Evolutionary conservation across 2,888 invertebrate species (phyloP), one percentile per base, ranked within the genome.

Genomic region (Ophion ventricosus): DNA sequence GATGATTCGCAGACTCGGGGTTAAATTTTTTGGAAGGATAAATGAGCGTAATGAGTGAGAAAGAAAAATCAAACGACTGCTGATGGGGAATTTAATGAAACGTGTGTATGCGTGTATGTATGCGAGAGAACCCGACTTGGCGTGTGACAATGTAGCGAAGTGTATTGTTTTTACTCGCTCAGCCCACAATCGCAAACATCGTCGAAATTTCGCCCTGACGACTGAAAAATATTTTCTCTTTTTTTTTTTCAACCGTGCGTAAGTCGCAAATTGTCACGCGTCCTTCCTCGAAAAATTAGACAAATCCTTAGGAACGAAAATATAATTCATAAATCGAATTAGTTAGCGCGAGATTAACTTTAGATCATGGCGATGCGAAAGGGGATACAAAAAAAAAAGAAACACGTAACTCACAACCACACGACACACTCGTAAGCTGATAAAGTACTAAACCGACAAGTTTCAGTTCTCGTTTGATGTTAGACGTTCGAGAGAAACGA

Each of bases 381-480:
- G 26, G 54, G 43, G 61, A 56, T 26, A 72, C 10, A 63, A 64
- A 40, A 73, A 70, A 70, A 17, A 25, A 56, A 17, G 40, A 29
- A 1, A 63, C 75, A 84, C 67, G 1, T 69, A 57, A 79, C 43
- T 63, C 73, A 74, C 66, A 66, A 64, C 70, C 84, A 17, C 66
- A 54, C 20, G 64, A 84, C 49, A 81, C 80, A 67, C 82, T 69
- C 74, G 77, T 86, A 86, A 83, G 80, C 82, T 86, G 74, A 82
- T 78, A 66, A 80, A 82, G 72, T 79, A 83, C 49, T 74, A 81
- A 83, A 81, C 74, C 82, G 83, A 83, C 64, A 72, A 79, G 61
- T 85, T 90, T 90, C 70, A 81, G 87, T 89, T 87, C 72, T 90
- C 86, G 87, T 90, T 90, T 89, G 86, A 87, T 87, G 88, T 90